Conservation (phyloP, 1,140 invertebrate genomes). For the Carcinoscorpius rotundicauda region DNA sequence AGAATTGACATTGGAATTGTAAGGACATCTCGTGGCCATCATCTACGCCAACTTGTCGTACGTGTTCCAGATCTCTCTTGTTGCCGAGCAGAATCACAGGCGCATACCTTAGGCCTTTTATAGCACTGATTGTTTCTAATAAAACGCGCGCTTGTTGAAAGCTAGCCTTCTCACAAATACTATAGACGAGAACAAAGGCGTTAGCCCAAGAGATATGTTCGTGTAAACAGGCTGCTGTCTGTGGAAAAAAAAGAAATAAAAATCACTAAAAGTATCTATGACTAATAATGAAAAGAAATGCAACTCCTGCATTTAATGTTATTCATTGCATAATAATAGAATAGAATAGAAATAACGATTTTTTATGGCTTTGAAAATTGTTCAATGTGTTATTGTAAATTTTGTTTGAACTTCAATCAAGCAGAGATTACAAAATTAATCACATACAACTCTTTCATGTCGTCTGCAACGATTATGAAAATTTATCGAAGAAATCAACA, state of each 20-base stretch:
- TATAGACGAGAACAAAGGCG: slow-evolving; percentile 70
- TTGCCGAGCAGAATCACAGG: slow-evolving; percentile 62
- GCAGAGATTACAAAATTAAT: no score
- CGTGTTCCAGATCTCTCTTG: slow-evolving; percentile 68
- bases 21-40: slow-evolving; percentile 65
- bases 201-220: slow-evolving; percentile 70
- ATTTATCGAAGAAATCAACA: no score
- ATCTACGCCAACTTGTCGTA: slow-evolving; percentile 52
- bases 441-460: no score
- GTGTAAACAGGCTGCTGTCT: slow-evolving; percentile 52
- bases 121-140: slow-evolving; percentile 51
- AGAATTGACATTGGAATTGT: slow-evolving; percentile 66
- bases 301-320: no score
- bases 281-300: no score
- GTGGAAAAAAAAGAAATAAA: slow-evolving; percentile 8
- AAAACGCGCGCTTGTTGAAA: slow-evolving; percentile 59
- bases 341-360: no score
- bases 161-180: slow-evolving; percentile 56
- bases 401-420: no score
- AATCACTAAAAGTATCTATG: no score
- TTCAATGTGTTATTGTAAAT: no score
- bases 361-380: no score
- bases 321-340: no score
- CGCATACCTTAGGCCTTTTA: slow-evolving; percentile 21
- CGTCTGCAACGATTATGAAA: no score